Evolutionary conservation across 2,113 vertebrate genomes (phyloP).

Genomic region (Prunella fulvescens): DNA sequence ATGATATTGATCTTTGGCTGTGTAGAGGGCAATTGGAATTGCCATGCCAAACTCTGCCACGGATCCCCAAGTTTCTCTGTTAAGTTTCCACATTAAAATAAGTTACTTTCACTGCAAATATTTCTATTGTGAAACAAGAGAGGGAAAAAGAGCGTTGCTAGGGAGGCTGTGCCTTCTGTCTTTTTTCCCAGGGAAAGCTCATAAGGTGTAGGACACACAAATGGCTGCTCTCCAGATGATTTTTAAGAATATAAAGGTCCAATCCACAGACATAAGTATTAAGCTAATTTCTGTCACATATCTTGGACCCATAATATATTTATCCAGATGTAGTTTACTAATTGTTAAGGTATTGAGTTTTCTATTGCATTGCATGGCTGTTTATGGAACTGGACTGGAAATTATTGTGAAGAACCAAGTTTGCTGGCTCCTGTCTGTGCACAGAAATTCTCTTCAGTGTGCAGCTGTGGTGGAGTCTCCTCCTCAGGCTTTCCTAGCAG

Average conservation of each 20-base stretch:
- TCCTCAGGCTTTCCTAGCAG: background rate
- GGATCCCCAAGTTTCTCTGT: background rate
- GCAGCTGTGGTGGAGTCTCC: background rate
- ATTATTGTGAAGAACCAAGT: background rate
- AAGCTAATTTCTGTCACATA: background rate
- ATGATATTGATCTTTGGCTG: rapidly evolving
- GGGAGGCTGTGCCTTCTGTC: background rate
- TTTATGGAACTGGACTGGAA: background rate
- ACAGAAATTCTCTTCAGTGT: background rate
- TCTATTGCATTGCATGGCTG: background rate
- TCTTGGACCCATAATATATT: background rate
- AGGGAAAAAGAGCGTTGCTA: background rate
- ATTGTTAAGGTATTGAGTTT: background rate
- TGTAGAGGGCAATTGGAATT: background rate
- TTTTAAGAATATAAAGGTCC: background rate
- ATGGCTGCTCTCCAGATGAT: background rate
- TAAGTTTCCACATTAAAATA: background rate
- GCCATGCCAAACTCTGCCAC: background rate
- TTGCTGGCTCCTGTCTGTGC: background rate
- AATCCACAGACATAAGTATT: background rate
- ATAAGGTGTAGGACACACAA: background rate
- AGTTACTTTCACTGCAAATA: background rate
- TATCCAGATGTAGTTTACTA: background rate
- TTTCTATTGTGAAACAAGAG: background rate
- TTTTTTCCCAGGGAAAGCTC: background rate